Evolutionary conservation across 1,140 invertebrate genomes (phyloP).

Genomic region (Musca domestica): DNA sequence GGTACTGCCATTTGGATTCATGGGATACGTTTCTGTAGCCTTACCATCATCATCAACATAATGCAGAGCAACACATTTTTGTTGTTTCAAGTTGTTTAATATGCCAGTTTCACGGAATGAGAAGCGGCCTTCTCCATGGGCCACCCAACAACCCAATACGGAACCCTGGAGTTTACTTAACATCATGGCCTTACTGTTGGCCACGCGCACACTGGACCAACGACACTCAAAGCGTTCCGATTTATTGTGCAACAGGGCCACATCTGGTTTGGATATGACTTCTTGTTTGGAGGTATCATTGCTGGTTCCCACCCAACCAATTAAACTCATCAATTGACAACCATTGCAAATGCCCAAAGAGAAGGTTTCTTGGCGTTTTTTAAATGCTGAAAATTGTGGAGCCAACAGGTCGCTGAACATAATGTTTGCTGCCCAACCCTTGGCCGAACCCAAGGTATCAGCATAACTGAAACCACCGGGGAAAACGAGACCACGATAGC

Average conservation of each 20-base stretch:
- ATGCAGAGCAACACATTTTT: conserved; percentile 70
- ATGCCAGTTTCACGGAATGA: conserved; percentile 60
- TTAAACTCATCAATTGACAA: conserved; percentile 89
- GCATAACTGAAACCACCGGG: conserved; percentile 98
- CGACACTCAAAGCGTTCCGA: conserved; percentile 90
- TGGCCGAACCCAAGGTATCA: conserved; percentile 94
- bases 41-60: conserved; percentile 80
- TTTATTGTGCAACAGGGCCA: conserved; percentile 80
- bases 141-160: conserved; percentile 89
- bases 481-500: conserved; percentile 87
- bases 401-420: conserved; percentile 67
- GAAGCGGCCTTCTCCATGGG: conserved; percentile 92
- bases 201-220: conserved; percentile 80
- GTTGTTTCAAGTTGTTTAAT: conserved; percentile 59
- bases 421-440: conserved; percentile 95
- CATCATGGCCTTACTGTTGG: conserved; percentile 74
- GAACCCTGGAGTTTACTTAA: conserved; percentile 81
- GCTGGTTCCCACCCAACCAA: conserved; percentile 72
- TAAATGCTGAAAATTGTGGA: conserved; percentile 73
- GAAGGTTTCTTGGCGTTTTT: conserved; percentile 77
- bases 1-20: conserved; percentile 87
- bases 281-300: conserved; percentile 25
- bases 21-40: conserved; percentile 80
- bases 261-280: conserved; percentile 57
- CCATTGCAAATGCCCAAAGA: conserved; percentile 97